These are phyloP conservation scores for Trachelipus rathkii DNA, from an alignment of 1,140 invertebrate genomes.

Conservation along the genomic window DNA sequence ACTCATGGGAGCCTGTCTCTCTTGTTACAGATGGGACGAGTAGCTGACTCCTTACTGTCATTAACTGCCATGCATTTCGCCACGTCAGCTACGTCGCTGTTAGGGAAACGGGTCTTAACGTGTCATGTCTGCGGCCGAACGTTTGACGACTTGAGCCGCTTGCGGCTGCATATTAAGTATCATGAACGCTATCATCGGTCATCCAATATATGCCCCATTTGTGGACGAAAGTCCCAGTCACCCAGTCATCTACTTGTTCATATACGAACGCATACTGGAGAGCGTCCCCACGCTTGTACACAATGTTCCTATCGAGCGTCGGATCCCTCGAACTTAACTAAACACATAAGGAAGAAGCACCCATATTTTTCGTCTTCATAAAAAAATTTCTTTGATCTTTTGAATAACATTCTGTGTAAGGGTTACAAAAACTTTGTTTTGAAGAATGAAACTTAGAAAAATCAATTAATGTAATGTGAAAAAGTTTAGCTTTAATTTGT, in stretches of 20 bases:
- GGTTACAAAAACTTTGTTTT: background rate
- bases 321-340: slow-evolving; percentile 26
- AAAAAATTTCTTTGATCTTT: background rate
- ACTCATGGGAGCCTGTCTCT: background rate
- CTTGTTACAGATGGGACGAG: background rate
- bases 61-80: background rate
- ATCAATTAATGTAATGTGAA: too few species aligned
- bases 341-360: slow-evolving; percentile 23
- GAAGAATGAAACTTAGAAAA: too few species aligned
- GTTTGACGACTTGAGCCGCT: slow-evolving; percentile 24
- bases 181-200: slow-evolving; percentile 22
- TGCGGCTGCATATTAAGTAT: slow-evolving; percentile 26
- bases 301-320: slow-evolving; percentile 26
- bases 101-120: slow-evolving; percentile 1
- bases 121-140: slow-evolving; percentile 20
- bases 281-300: slow-evolving; percentile 48
- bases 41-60: background rate
- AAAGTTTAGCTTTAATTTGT: too few species aligned
- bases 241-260: slow-evolving; percentile 53
- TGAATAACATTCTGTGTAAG: background rate
- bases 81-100: too few species aligned
- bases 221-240: slow-evolving; percentile 25
- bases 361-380: background rate
- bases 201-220: slow-evolving; percentile 25
- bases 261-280: slow-evolving; percentile 52